Percentiles rank a stretch among this genome's conserved stretches.
These are phyloP conservation scores for Dinoponera quadriceps DNA, from an alignment of 1,140 invertebrate genomes.

Conservation along the genomic window DNA sequence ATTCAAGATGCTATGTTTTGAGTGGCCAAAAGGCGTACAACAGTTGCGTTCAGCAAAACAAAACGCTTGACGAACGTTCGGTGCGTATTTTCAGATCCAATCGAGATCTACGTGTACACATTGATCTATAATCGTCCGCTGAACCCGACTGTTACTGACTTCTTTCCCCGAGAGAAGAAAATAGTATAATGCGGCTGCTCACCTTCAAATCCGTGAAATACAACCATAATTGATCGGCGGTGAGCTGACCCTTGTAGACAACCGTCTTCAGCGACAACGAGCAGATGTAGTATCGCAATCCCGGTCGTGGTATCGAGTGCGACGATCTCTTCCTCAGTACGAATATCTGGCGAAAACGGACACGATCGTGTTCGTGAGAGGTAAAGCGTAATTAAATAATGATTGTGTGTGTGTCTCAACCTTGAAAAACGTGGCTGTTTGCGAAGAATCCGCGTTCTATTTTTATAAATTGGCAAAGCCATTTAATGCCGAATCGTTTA, in stretches of 20 bases:
- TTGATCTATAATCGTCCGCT: too few species aligned
- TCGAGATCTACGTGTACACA: too few species aligned
- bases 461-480: conserved; percentile 66
- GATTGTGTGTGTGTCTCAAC: neutral
- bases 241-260: conserved; percentile 99
- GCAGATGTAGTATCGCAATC: conserved; percentile 97
- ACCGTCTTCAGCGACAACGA: conserved; percentile 95
- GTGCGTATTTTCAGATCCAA: too few species aligned
- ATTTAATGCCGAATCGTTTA: conserved; percentile 66
- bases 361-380: conserved; percentile 15
- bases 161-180: neutral
- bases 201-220: conserved; percentile 90
- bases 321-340: conserved; percentile 96
- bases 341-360: conserved; percentile 90
- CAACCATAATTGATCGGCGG: conserved; percentile 97
- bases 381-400: neutral
- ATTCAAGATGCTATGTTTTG: too few species aligned
- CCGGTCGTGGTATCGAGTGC: conserved; percentile 93
- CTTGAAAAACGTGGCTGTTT: conserved; percentile 40
- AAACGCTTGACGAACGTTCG: too few species aligned
- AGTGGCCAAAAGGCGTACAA: too few species aligned
- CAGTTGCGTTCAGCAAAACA: too few species aligned
- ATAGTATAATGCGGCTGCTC: conserved; percentile 52
- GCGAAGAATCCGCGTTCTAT: conserved; percentile 58
- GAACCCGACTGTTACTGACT: too few species aligned